Conservation (phyloP, 2,888 invertebrate species). For the Parapristionchus giblindavisi region DNA sequence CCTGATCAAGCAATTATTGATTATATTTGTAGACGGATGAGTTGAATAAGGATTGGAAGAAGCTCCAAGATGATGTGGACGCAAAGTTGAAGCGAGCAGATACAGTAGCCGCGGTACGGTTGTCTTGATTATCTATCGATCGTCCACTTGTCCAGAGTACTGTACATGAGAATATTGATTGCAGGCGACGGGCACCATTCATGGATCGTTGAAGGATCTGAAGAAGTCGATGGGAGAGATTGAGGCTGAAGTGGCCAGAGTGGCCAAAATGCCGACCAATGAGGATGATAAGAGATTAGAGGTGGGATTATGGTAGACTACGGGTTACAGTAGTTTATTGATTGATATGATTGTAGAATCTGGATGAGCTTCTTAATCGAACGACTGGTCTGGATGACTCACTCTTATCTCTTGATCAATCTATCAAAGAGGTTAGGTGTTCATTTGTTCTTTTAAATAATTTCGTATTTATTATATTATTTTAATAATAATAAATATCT, state of each 20-base stretch:
- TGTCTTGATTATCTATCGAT: background rate
- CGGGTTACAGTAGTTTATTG: background rate
- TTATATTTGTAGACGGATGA: constrained; percentile 74
- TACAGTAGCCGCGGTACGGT: constrained; percentile 27
- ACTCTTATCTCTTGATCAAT: constrained; percentile 37
- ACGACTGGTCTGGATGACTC: constrained; percentile 33
- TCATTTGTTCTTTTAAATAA: background rate
- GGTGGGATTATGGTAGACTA: background rate
- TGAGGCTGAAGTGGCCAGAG: constrained; percentile 50
- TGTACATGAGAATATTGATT: background rate
- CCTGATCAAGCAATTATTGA: background rate
- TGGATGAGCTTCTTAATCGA: constrained; percentile 38
- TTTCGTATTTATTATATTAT: background rate
- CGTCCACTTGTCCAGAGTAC: background rate
- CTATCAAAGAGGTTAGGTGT: constrained; percentile 35
- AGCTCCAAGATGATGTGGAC: constrained; percentile 50
- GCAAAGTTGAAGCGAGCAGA: constrained; percentile 35
- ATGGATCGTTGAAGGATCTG: background rate
- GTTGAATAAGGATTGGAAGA: constrained; percentile 79
- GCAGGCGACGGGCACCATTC: constrained; percentile 17
- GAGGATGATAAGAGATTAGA: constrained; percentile 41
- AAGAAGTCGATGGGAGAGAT: constrained; percentile 48
- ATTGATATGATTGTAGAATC: constrained; percentile 24
- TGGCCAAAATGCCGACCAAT: constrained; percentile 44
- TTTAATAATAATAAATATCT: background rate